Percentiles rank a stretch among this genome's conserved stretches.
These are phyloP conservation scores for Pyrocephalus nanus DNA, from an alignment of 2,797 vertebrate genomes.

Conservation along the genomic window DNA sequence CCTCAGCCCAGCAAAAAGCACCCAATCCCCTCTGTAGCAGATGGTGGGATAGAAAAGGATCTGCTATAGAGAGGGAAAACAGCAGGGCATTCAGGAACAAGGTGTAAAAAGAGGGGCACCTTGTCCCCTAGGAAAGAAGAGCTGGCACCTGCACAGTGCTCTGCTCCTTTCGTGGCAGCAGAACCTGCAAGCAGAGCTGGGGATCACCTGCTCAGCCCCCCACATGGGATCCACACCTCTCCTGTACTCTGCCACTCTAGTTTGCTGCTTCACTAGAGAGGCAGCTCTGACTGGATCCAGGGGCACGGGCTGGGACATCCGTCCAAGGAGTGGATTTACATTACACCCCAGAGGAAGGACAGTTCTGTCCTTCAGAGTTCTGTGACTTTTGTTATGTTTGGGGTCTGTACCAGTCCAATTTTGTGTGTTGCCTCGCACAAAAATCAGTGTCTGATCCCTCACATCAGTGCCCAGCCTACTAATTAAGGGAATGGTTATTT, in stretches of 20 bases:
- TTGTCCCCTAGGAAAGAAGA: neutral
- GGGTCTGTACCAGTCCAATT: neutral
- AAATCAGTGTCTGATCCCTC: neutral
- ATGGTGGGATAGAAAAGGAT: neutral
- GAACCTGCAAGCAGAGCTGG: neutral
- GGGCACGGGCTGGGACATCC: neutral
- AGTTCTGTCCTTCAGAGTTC: neutral
- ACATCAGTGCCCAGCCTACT: neutral
- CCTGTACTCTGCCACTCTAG: neutral
- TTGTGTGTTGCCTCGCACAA: neutral
- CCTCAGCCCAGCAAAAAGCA: neutral
- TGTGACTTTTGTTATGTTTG: neutral
- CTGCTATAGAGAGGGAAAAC: neutral
- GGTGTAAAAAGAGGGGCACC: neutral
- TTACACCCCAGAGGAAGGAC: neutral
- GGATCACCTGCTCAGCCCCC: neutral
- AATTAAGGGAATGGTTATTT: neutral
- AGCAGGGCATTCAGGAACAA: neutral
- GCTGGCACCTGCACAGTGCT: neutral
- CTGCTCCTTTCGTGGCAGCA: neutral
- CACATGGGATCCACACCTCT: rapidly evolving
- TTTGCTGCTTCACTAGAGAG: neutral
- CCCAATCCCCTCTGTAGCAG: neutral
- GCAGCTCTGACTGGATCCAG: neutral
- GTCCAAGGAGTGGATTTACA: rapidly evolving